These are phyloP conservation scores for Argyrosomus regius DNA, from an alignment of 2,797 vertebrate species.

Conservation along the genomic window DNA sequence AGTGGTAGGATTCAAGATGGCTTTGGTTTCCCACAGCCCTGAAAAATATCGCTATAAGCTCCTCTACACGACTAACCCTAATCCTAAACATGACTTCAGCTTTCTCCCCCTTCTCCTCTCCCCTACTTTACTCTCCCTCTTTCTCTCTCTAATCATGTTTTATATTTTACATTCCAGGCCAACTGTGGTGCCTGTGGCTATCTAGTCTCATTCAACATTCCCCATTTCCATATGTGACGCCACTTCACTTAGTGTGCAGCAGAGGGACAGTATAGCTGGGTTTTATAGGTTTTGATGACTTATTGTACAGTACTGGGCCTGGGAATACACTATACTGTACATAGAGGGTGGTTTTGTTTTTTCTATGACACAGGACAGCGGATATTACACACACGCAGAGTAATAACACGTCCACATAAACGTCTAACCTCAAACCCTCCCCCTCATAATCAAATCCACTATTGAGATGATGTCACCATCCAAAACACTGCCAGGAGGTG, in stretches of 20 bases:
- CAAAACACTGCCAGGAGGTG: constrained; percentile 44
- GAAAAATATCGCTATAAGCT: constrained; percentile 61
- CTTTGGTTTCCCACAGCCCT: constrained; percentile 61
- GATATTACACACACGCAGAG: constrained; percentile 37
- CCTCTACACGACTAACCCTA: constrained; percentile 63
- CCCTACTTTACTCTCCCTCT: constrained; percentile 24
- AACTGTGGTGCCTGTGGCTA: constrained; percentile 75
- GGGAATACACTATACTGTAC: constrained; percentile 37
- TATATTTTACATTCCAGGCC: constrained; percentile 73
- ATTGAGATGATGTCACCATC: constrained; percentile 65
- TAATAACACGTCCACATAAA: constrained; percentile 55
- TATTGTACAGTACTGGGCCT: constrained; percentile 31
- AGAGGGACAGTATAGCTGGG: constrained; percentile 48
- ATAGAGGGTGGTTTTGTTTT: constrained; percentile 53
- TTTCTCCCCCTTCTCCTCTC: constrained; percentile 29
- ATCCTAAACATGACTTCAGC: constrained; percentile 77
- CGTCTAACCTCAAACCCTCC: constrained; percentile 63
- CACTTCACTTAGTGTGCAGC: constrained; percentile 57
- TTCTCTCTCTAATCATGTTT: constrained; percentile 73
- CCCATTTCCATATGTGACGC: constrained; percentile 64
- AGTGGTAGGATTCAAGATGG: constrained; percentile 31
- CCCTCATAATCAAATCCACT: constrained; percentile 59
- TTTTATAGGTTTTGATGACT: constrained; percentile 54
- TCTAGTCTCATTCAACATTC: constrained; percentile 67
- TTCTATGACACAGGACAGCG: constrained; percentile 47